Percentiles rank a stretch among this genome's conserved stretches.
Evolutionary conservation across 2,113 vertebrate genomes (phyloP).

Genomic region (Penelope pileata): DNA sequence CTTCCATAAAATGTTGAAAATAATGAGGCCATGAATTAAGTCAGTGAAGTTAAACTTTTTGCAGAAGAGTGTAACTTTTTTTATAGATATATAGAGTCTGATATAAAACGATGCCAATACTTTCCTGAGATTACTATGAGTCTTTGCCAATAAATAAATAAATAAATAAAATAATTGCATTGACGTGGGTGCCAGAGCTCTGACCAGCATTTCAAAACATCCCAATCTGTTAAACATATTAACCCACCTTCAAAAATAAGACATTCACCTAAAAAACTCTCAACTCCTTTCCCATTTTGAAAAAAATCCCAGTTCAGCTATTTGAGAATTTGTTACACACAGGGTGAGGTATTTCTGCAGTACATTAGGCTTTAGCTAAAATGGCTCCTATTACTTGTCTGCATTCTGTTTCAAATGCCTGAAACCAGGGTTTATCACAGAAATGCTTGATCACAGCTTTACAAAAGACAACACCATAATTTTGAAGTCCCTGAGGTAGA

Average conservation of each 20-base stretch:
- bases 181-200: not conserved
- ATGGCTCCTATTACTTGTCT: not conserved
- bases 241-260: not conserved
- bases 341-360: not conserved
- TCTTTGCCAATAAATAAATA: not conserved
- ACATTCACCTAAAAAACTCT: not conserved
- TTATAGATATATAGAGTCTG: not conserved
- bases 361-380: not conserved
- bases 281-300: not conserved
- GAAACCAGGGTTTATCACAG: slow-evolving; percentile 17
- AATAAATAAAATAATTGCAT: not conserved
- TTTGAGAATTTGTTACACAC: not conserved
- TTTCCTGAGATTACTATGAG: accelerated
- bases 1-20: accelerated
- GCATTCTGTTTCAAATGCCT: not conserved
- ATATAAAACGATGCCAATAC: not conserved
- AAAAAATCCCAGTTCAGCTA: not conserved
- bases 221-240: not conserved
- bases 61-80: not conserved
- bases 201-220: not conserved
- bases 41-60: not conserved
- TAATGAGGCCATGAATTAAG: not conserved
- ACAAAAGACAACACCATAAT: slow-evolving; percentile 27
- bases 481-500: slow-evolving; percentile 27
- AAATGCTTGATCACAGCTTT: slow-evolving; percentile 32